Evolutionary conservation across 2,797 vertebrate genomes (phyloP).

Genomic region (Agapornis canus): DNA sequence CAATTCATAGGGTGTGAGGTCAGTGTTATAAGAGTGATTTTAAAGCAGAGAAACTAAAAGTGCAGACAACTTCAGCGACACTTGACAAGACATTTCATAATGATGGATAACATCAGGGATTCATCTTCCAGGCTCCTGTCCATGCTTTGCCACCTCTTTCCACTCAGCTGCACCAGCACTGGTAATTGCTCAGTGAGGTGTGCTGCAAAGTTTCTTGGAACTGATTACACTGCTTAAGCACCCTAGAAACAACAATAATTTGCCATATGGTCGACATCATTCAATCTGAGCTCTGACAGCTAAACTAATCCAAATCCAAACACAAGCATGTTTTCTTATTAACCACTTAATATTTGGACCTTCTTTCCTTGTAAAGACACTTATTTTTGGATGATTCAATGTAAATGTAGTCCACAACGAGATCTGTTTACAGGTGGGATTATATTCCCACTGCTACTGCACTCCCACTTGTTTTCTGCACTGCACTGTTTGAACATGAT

Average conservation of each 20-base stretch:
- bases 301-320: not conserved
- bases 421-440: not conserved
- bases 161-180: not conserved
- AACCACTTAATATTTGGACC: not conserved
- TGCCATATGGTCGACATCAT: not conserved
- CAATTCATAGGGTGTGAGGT: not conserved
- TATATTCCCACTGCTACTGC: not conserved
- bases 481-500: not conserved
- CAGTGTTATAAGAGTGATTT: not conserved
- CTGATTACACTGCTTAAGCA: not conserved
- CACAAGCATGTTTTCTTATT: fast-evolving
- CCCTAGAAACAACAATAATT: not conserved
- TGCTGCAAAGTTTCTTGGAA: not conserved
- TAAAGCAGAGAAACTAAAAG: not conserved
- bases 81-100: not conserved
- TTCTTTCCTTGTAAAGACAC: not conserved
- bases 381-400: fast-evolving
- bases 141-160: not conserved
- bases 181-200: not conserved
- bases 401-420: fast-evolving
- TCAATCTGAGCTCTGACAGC: not conserved
- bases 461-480: not conserved
- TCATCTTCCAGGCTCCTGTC: not conserved
- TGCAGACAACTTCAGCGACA: not conserved
- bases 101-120: not conserved